Conservation (phyloP, 2,797 vertebrate species). For the Chiroxiphia lanceolata region DNA sequence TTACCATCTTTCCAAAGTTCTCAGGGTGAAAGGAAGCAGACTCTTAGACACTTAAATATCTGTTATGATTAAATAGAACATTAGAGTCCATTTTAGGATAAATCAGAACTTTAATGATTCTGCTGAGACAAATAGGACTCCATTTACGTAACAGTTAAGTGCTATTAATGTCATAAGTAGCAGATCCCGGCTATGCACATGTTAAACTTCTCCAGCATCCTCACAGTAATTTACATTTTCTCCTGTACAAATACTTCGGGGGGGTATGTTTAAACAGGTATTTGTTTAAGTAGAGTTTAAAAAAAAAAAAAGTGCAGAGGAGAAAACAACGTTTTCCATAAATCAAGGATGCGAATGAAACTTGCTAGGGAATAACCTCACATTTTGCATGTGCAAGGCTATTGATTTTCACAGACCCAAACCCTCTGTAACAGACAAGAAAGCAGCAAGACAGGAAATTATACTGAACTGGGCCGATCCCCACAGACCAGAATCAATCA, state of each 20-base stretch:
- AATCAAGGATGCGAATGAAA: slow-evolving; percentile 11
- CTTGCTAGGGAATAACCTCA: slow-evolving; percentile 28
- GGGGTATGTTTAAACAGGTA: neutral
- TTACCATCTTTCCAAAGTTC: slow-evolving; percentile 40
- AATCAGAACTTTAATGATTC: slow-evolving; percentile 70
- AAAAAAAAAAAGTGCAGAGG: neutral
- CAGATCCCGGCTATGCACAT: slow-evolving; percentile 30
- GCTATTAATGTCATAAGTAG: slow-evolving; percentile 59
- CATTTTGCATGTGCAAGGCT: slow-evolving; percentile 40
- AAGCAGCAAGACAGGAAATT: slow-evolving; percentile 67
- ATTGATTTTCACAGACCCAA: slow-evolving; percentile 51
- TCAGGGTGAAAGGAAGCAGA: slow-evolving; percentile 55
- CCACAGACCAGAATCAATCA: slow-evolving; percentile 43
- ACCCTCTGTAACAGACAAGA: slow-evolving; percentile 42
- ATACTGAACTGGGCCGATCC: slow-evolving; percentile 19
- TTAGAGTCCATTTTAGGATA: slow-evolving; percentile 68
- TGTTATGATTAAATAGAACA: slow-evolving; percentile 64
- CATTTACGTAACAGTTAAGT: slow-evolving; percentile 64
- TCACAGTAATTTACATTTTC: slow-evolving; percentile 19
- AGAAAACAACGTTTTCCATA: slow-evolving; percentile 22
- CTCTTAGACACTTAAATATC: slow-evolving; percentile 53
- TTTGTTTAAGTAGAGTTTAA: neutral
- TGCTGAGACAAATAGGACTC: slow-evolving; percentile 66
- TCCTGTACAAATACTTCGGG: neutral
- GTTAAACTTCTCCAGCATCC: slow-evolving; percentile 50